These are phyloP conservation scores for Bombylius discolor DNA, from an alignment of 2,888 invertebrate species.

Conservation along the genomic window DNA sequence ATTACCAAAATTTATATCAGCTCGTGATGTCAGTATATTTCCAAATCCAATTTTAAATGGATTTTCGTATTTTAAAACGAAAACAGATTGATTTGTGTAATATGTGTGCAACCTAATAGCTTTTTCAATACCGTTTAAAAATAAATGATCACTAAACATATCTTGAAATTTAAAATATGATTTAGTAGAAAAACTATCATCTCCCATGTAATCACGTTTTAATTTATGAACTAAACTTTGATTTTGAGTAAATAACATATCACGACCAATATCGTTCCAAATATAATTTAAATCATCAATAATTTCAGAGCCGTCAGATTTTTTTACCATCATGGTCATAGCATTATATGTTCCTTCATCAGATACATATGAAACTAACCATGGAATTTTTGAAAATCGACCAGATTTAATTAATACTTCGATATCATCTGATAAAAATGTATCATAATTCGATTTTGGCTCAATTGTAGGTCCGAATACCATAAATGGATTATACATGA, in stretches of 20 bases:
- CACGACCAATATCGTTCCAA: slow-evolving; percentile 42
- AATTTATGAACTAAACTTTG: slow-evolving; percentile 45
- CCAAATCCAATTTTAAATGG: slow-evolving; percentile 45
- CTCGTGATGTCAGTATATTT: slow-evolving; percentile 39
- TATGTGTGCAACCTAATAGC: slow-evolving; percentile 47
- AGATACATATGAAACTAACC: slow-evolving; percentile 52
- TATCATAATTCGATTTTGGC: slow-evolving; percentile 34
- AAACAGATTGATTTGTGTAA: slow-evolving; percentile 44
- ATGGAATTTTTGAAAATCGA: slow-evolving; percentile 49
- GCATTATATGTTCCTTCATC: slow-evolving; percentile 65
- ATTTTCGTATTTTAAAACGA: slow-evolving; percentile 51
- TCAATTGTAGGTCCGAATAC: slow-evolving; percentile 64
- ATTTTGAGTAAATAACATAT: slow-evolving; percentile 29
- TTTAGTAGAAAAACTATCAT: slow-evolving; percentile 39
- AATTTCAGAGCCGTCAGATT: slow-evolving; percentile 24
- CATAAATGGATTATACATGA: slow-evolving; percentile 54
- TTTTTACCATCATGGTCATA: slow-evolving; percentile 31
- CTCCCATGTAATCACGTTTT: slow-evolving; percentile 43
- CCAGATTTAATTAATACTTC: slow-evolving; percentile 46
- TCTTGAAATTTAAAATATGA: slow-evolving; percentile 34
- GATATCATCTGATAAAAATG: slow-evolving; percentile 55
- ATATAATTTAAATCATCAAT: slow-evolving; percentile 42
- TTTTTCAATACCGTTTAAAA: slow-evolving; percentile 45
- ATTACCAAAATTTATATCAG: slow-evolving; percentile 40
- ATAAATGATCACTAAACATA: slow-evolving; percentile 53